phyloP scores from a whole-genome alignment of 2,797 vertebrate genomes.

The Leucoraja ocellata region DNA sequence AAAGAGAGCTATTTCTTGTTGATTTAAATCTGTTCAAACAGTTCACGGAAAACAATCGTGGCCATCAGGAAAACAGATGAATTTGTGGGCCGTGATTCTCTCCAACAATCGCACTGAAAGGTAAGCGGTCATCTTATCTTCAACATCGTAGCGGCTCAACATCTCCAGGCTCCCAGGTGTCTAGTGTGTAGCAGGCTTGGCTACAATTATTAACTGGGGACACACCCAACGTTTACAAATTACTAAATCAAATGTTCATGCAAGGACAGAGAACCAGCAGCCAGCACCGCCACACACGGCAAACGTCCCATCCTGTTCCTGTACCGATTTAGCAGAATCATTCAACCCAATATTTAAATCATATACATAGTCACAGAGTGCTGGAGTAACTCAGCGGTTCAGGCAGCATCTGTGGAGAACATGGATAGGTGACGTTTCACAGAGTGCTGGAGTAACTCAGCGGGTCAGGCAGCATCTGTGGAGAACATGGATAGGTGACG shows the following conservation, averaged over 20 bases:
- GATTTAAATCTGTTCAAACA: background rate
- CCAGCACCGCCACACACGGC: background rate
- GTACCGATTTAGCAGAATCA: background rate
- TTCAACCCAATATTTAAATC: background rate
- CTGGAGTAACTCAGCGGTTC: no score
- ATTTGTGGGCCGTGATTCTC: background rate
- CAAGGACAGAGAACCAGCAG: background rate
- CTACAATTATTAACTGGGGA: background rate
- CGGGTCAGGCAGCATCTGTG: no score
- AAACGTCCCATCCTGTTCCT: background rate
- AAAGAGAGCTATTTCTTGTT: background rate
- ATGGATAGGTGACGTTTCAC: no score
- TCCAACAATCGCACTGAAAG: background rate
- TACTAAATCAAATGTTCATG: conserved; percentile 7
- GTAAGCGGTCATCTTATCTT: background rate
- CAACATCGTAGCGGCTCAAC: background rate
- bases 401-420: no score
- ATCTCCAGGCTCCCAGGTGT: background rate
- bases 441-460: no score
- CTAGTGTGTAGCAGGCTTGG: background rate
- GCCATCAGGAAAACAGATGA: background rate
- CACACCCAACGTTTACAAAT: conserved; percentile 2
- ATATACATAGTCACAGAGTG: no score
- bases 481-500: no score
- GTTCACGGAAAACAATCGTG: background rate